phyloP scores from a whole-genome alignment of 2,888 invertebrate genomes.

The Plagodis dolabraria region DNA sequence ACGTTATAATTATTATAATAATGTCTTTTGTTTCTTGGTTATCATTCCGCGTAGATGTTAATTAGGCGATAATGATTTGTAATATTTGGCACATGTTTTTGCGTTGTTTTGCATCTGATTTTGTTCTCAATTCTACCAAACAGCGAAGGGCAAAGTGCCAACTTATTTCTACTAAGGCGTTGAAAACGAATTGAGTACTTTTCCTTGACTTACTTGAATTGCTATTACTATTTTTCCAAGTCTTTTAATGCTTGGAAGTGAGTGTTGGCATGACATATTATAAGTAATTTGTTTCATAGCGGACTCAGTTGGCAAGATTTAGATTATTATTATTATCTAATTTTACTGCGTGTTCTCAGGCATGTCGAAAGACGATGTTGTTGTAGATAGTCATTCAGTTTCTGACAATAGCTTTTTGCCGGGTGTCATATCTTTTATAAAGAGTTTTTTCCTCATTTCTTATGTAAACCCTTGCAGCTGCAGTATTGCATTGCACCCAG shows the following conservation, averaged over 20 bases:
- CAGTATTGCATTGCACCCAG: slow-evolving; percentile 32
- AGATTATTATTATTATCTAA: no score
- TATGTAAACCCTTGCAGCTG: slow-evolving; percentile 17
- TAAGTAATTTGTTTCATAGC: no score
- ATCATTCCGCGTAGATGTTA: slow-evolving; percentile 7
- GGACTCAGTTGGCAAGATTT: no score
- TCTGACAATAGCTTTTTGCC: neutral
- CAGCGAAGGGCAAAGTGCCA: neutral
- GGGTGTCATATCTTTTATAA: no score
- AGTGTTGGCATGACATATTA: no score
- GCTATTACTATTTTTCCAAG: no score
- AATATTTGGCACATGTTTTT: slow-evolving; percentile 7
- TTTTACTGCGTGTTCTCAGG: no score
- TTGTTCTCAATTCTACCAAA: neutral
- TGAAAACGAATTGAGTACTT: neutral
- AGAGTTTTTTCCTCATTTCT: neutral
- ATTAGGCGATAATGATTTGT: slow-evolving; percentile 16
- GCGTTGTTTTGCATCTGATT: slow-evolving; percentile 1
- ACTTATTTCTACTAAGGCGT: neutral
- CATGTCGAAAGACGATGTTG: no score
- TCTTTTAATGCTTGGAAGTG: no score
- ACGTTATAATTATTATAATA: slow-evolving; percentile 10
- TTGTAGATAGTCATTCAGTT: no score
- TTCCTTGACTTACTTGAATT: neutral
- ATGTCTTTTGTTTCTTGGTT: neutral